phyloP scores from a whole-genome alignment of 2,888 invertebrate species.

The Sarcophaga rosellei region DNA sequence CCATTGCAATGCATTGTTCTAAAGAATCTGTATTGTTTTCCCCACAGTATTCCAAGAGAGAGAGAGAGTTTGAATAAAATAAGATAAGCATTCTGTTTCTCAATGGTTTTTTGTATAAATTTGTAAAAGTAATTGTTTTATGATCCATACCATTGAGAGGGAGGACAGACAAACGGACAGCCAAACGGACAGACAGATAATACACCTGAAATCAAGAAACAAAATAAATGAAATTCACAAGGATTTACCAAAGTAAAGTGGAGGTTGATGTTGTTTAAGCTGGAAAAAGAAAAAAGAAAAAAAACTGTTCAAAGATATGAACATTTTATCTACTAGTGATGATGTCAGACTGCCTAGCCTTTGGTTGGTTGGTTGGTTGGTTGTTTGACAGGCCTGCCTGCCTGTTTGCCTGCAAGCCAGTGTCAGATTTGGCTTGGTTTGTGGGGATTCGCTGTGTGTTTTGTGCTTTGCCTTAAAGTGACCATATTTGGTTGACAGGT shows the following conservation, averaged over 20 bases:
- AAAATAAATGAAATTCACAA: slow-evolving; percentile 21
- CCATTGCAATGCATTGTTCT: slow-evolving; percentile 64
- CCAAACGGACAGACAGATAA: slow-evolving; percentile 9
- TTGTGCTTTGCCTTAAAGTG: slow-evolving; percentile 52
- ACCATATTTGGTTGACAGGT: slow-evolving; percentile 68
- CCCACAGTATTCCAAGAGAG: slow-evolving; percentile 7
- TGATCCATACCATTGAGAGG: slow-evolving; percentile 44
- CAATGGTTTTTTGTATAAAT: slow-evolving; percentile 76
- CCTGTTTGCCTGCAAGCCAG: too few relatives aligned
- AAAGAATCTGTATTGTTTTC: slow-evolving; percentile 15
- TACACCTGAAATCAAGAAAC: slow-evolving; percentile 41
- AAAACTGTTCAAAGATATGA: not conserved
- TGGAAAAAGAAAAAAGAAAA: not conserved
- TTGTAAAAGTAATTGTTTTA: slow-evolving; percentile 79
- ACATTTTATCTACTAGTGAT: slow-evolving; percentile 50
- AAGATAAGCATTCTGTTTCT: slow-evolving; percentile 39
- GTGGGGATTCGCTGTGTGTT: not conserved
- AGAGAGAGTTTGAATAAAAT: slow-evolving; percentile 25
- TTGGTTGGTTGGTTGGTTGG: not conserved
- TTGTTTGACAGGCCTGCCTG: not conserved
- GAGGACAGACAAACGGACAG: not conserved
- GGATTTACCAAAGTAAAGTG: slow-evolving; percentile 40
- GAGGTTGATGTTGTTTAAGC: not conserved
- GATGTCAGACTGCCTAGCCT: slow-evolving; percentile 50
- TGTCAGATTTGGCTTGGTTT: not conserved